Evolutionary conservation across 2,113 vertebrate genomes (phyloP).

Genomic region (Uria aalge): DNA sequence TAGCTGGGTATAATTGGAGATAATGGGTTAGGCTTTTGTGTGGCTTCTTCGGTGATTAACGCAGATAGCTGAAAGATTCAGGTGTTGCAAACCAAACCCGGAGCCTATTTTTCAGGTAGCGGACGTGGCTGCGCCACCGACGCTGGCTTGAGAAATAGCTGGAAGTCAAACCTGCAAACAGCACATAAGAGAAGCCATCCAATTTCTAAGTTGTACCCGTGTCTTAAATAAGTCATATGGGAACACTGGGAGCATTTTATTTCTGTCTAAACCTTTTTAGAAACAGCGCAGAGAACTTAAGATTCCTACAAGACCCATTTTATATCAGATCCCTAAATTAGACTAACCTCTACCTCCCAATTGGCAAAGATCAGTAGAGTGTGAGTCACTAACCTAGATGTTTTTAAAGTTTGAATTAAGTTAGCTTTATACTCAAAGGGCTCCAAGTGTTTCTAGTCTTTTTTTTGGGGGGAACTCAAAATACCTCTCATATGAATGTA

Average conservation of each 20-base stretch:
- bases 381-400: neutral
- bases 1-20: neutral
- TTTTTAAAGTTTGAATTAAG: neutral
- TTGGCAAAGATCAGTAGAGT: neutral
- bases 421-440: conserved; percentile 52
- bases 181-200: conserved; percentile 31
- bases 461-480: neutral
- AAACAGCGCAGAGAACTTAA: neutral
- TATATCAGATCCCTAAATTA: neutral
- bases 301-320: neutral
- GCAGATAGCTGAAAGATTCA: neutral
- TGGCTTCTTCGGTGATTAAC: neutral
- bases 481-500: conserved; percentile 65
- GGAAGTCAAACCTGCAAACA: neutral
- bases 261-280: conserved; percentile 19
- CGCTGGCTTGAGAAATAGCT: neutral
- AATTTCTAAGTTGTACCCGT: neutral
- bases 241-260: conserved; percentile 38
- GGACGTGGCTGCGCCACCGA: neutral
- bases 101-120: neutral
- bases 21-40: conserved; percentile 14
- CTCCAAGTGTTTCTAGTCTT: conserved; percentile 39
- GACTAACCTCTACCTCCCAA: neutral
- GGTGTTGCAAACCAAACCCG: neutral
- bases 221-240: neutral